Base-by-base conservation (phyloP, 2,888 invertebrate genomes). In the Scelioninae gen. 1 region DNA sequence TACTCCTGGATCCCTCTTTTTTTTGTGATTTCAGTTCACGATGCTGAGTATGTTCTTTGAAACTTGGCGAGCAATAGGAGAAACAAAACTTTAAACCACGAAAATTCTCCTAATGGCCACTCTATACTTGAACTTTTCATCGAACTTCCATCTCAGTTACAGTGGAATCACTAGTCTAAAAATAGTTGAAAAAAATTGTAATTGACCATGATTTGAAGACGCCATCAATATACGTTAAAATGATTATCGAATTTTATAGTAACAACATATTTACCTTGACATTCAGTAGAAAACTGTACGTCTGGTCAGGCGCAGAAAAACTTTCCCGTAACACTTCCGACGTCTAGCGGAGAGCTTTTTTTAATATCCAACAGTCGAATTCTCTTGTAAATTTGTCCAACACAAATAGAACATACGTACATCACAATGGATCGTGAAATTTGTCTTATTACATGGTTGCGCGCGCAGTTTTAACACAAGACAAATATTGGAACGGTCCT, bases 101-200 rank as follows among this genome's bases (percentile, higher is more conserved):
- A 65, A 76, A 60, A 81, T 81, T 76, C 75, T 63, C 58, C 60
- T 81, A 81, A 81, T 81, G 75, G 81, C 75, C 71, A 81, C 81
- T 81, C 74, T 47, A 75, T 75, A 63, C 47, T 53, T 63, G 62
- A 68, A 74, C 68, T 77, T 80, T 69, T 32, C 58, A 55, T 68
- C 62, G 55, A 74, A 74, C 71, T 81, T 81, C 63, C 38, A 51
- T 66, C 49, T 80, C 62, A 32, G 79, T 74, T 74, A 74, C 80
- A 80, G 56, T 74, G 11, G 34, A 68, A 80, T 68, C 38, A 51
- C 32, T 49, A 66, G 51, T 32, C 38, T 38, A 23, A 47, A 51
- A 15, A 51, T 38, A 13, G 63, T 16, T 49, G 40, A 78, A 49
- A 55, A 78, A 71, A 63, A 78, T 63, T 63, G 58, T 29, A 75